Conservation (phyloP, 2,113 vertebrate species). For the Strix uralensis region DNA sequence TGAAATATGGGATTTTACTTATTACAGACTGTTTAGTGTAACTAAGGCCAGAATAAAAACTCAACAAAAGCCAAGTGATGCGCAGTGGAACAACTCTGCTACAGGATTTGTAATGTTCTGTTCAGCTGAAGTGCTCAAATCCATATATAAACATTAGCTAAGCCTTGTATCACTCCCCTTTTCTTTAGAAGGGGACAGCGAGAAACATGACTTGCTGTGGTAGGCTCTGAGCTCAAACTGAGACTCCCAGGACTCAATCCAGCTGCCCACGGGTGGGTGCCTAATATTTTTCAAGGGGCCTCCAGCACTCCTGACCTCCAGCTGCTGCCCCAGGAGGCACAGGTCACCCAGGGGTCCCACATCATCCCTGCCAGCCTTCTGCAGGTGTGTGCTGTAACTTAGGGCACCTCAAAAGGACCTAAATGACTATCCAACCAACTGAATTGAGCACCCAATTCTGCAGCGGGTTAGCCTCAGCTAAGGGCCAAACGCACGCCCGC, state of each 20-base stretch:
- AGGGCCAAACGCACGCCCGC: neutral
- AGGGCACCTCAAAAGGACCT: neutral
- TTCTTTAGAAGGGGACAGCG: neutral
- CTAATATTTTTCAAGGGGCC: neutral
- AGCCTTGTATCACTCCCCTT: neutral
- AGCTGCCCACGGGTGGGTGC: rapidly evolving
- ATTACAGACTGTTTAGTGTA: neutral
- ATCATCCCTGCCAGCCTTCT: neutral
- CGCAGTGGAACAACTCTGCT: neutral
- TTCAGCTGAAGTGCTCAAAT: neutral
- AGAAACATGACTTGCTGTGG: neutral
- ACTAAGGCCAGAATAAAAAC: neutral
- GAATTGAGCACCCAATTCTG: neutral
- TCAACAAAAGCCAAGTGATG: neutral
- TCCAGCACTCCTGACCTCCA: neutral
- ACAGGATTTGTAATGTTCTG: neutral
- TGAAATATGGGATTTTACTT: neutral
- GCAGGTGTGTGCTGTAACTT: rapidly evolving
- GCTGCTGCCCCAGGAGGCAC: neutral
- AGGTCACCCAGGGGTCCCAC: rapidly evolving
- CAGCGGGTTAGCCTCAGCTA: neutral
- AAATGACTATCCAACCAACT: neutral
- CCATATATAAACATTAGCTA: neutral
- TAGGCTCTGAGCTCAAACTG: neutral
- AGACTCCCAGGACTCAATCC: rapidly evolving